phyloP scores from a whole-genome alignment of 2,113 vertebrate species.

The Perognathus longimembris region DNA sequence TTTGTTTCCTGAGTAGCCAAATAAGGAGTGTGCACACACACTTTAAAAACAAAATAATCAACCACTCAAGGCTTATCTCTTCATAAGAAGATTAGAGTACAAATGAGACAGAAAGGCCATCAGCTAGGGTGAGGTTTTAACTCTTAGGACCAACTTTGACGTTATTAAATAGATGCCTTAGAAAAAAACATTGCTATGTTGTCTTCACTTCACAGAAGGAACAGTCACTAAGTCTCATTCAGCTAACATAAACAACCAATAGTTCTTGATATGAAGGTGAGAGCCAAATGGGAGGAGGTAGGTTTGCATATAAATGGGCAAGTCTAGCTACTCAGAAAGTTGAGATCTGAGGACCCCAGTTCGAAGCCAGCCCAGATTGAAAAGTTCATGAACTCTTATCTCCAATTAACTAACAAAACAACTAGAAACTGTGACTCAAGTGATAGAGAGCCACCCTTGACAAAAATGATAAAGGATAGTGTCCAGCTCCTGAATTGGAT shows the following conservation, averaged over 20 bases:
- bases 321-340: no score
- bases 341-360: no score
- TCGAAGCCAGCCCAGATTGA: no score
- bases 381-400: no score
- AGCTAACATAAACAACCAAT: neutral
- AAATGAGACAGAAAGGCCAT: neutral
- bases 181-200: neutral
- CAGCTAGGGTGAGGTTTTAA: neutral
- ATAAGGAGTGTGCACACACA: neutral
- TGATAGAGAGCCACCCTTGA: no score
- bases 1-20: neutral
- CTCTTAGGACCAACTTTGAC: neutral
- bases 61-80: neutral
- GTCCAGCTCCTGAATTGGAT: no score
- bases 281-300: neutral
- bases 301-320: neutral
- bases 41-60: conserved; percentile 20
- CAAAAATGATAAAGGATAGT: no score
- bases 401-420: no score
- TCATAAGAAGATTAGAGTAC: neutral
- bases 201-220: neutral
- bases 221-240: neutral
- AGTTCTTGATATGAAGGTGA: neutral
- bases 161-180: neutral
- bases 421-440: no score